Base-by-base conservation (phyloP, 2,888 invertebrate species). In the Heliconius cydno region DNA sequence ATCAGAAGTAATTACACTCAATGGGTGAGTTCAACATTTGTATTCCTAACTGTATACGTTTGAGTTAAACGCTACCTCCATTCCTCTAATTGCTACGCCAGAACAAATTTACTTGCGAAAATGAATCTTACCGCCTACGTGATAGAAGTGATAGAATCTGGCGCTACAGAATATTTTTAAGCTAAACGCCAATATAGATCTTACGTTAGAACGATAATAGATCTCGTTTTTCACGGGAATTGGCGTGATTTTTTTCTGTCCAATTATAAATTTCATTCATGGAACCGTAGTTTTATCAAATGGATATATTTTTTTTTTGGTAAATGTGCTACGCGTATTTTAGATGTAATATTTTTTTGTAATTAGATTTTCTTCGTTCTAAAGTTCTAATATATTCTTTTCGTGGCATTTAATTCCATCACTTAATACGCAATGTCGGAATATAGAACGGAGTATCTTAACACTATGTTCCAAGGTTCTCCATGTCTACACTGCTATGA, bases 11-110 rank as follows among this genome's bases (percentile, higher is more conserved):
- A 81, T 81, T 79, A 81, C 72, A 67, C 52, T 57, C 81, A 46
- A 73, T 76, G 76, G 63, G 28, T 52, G 76, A 63, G 68, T 76
- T 72, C 66, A 79, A 77, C 79, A 81, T 81, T 81, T 79, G 70
- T 79, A 79, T 81, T 81, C 79, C 38, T 79, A 68, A 76, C 76
- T 76, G 71, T 76, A 38, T 76, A 76, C 76, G 80, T 76, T 78
- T 66, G 67, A 79, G 72, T 76, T 81, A 79, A 81, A 81, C 73
- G 79, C 76, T 79, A 79, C 79, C 73, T 63, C 78, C 78, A 80
- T 80, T 80, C 60, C 80, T 80, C 79, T 81, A 81, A 81, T 81
- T 81, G 80, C 75, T 78, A 76, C 63, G 76, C 57, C 68, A 70
- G 75, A 75, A 74, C 52, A 57, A 78, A 76, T 60, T 60, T 46